Evolutionary conservation across 2,888 invertebrate genomes (phyloP).

Genomic region (Gnatocerus cornutus): DNA sequence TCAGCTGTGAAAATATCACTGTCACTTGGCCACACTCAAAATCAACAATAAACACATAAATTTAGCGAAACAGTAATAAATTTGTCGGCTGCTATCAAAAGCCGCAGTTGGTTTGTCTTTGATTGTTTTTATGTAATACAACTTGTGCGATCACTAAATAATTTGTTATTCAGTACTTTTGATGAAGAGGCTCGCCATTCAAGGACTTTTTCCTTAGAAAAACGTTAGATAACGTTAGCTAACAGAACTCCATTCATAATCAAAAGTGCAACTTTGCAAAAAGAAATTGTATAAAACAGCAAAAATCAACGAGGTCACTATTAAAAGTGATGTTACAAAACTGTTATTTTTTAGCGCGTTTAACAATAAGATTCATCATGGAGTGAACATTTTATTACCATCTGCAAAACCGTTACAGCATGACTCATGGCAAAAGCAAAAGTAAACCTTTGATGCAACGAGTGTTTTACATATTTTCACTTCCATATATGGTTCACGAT

Average conservation of each 20-base stretch:
- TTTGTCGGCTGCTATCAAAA: constrained; percentile 15
- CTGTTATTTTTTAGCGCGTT: constrained; percentile 15
- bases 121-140: constrained; percentile 17
- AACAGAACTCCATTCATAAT: no score
- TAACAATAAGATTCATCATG: constrained; percentile 9
- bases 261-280: constrained; percentile 2
- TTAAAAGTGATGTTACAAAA: constrained; percentile 4
- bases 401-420: constrained; percentile 36
- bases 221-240: neutral
- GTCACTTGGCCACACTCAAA: constrained; percentile 17
- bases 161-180: constrained; percentile 12
- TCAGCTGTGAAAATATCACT: constrained; percentile 16
- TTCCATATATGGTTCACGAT: constrained; percentile 30
- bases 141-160: constrained; percentile 9
- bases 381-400: constrained; percentile 24
- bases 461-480: constrained; percentile 39
- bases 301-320: constrained; percentile 9
- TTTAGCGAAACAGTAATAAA: constrained; percentile 6
- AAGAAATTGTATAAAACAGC: neutral
- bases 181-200: constrained; percentile 1
- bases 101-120: neutral
- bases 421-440: constrained; percentile 41
- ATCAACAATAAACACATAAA: constrained; percentile 11
- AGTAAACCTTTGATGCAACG: constrained; percentile 40
- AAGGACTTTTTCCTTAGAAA: constrained; percentile 10